Percentiles rank a stretch among this genome's conserved stretches.
Evolutionary conservation across 2,888 invertebrate genomes (phyloP).

Genomic region (Phortica okadai): DNA sequence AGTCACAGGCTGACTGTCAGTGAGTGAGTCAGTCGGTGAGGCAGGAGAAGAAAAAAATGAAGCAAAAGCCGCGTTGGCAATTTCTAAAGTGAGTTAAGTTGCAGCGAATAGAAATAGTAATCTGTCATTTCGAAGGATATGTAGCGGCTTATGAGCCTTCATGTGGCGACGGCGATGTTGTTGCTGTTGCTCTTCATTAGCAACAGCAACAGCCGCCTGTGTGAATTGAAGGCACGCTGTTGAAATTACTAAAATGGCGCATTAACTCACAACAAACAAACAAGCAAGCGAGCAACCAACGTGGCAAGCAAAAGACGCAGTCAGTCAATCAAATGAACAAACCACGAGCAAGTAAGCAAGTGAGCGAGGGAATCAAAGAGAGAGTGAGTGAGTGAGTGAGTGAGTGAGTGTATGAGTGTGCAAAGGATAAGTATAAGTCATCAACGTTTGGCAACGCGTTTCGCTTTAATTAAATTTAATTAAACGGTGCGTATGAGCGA

Average conservation of each 20-base stretch:
- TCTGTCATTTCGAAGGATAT: constrained; percentile 43
- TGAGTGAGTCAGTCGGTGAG: background rate
- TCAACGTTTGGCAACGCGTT: constrained; percentile 3
- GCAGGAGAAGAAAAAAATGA: constrained; percentile 6
- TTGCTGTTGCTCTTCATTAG: too few species aligned
- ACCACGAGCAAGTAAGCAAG: background rate
- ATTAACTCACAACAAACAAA: constrained; percentile 8
- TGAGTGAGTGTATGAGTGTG: background rate
- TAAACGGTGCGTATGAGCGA: constrained; percentile 1
- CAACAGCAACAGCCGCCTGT: background rate
- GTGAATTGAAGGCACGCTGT: background rate
- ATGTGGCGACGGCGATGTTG: background rate
- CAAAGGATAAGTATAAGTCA: background rate
- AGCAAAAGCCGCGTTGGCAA: background rate
- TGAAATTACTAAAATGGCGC: background rate
- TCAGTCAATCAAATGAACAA: constrained; percentile 7
- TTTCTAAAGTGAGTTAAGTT: constrained; percentile 17
- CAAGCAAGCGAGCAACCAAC: background rate
- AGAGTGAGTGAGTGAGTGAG: background rate
- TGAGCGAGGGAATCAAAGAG: too few species aligned
- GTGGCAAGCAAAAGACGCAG: constrained; percentile 2
- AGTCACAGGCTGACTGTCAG: background rate
- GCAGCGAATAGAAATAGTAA: constrained; percentile 39
- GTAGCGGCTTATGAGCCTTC: constrained; percentile 38
- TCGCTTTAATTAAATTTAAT: constrained; percentile 28